Evolutionary conservation across 2,113 vertebrate genomes (phyloP), one percentile per base, ranked within the genome.

Genomic region (Cervus canadensis): DNA sequence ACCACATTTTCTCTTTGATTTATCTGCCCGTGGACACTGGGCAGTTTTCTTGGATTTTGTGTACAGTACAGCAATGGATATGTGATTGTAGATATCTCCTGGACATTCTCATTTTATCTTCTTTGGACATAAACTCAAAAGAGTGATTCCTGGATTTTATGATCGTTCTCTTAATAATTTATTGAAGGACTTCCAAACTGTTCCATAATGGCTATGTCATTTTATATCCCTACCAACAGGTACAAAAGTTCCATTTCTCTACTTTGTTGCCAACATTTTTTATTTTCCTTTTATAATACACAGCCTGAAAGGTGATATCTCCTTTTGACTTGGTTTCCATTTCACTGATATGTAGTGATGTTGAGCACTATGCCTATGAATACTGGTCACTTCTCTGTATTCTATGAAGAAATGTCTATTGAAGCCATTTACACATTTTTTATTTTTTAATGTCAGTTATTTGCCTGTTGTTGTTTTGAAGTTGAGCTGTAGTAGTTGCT

Each of bases 321-420:
- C 40, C 23, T 45, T 45, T 15, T 1, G 7, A 28, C 25, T 16
- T 36, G 64, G 64, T 36, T 67, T 45, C 40, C 74, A 9, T 48
- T 78, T 78, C 43, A 26, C 40, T 78, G 25, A 8, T 16, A 26
- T 6, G 8, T 78, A 45, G 2, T 45, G 40, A 28, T 5, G 25
- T 28, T 15, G 40, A 78, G 40, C 23, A 78, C 13, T 1, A 4
- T 5, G n/a, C 3, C 33, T 67, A 0, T 19, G 7, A 0, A 19
- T 67, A n/a, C 2, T 67, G 62, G 17, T 2, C 30, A 64, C 15
- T 17, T n/a, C 33, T 67, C 7, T 67, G 62, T 67, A 7, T n/a
- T n/a, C 62, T n/a, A 5, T 67, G 62, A 19, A 67, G 16, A 67
- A 19, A 10, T n/a, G 7, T n/a, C 33, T 0, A 67, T 67, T 67